Evolutionary conservation across 1,140 invertebrate species (phyloP).

Genomic region (Alviniconcha marisindica): DNA sequence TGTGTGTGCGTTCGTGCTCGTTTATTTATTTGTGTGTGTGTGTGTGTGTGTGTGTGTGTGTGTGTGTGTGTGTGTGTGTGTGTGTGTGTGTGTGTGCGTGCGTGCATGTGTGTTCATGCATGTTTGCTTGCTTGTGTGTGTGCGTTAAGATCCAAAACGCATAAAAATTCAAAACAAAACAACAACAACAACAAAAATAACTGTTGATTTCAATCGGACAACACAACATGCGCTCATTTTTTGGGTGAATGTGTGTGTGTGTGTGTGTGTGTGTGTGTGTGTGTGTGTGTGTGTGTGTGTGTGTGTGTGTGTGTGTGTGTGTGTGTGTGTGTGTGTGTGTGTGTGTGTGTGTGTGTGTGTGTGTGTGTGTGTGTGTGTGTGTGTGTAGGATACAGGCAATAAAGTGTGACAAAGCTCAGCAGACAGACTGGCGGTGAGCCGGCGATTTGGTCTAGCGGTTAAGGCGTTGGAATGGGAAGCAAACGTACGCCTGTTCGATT

Average conservation of each 20-base stretch:
- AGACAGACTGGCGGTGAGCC: too few relatives aligned
- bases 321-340: neutral
- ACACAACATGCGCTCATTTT: too few relatives aligned
- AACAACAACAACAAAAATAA: too few relatives aligned
- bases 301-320: neutral
- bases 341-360: constrained; percentile 20
- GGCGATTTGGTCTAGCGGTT: too few relatives aligned
- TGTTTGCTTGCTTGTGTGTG: constrained; percentile 5
- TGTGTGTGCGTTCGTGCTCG: neutral
- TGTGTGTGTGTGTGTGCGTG: constrained; percentile 18
- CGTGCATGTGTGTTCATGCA: neutral
- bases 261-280: neutral
- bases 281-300: neutral
- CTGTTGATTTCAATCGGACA: too few relatives aligned
- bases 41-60: neutral
- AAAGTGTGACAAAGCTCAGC: too few relatives aligned
- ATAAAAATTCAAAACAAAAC: too few relatives aligned
- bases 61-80: neutral
- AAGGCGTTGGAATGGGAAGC: too few relatives aligned
- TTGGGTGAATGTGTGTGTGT: too few relatives aligned
- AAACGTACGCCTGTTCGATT: too few relatives aligned
- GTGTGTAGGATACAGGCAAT: too few relatives aligned
- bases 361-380: constrained; percentile 29
- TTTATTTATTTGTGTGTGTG: neutral
- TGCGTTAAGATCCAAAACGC: too few relatives aligned